Evolutionary conservation across 2,797 vertebrate species (phyloP).

Genomic region (Fundulus diaphanus): DNA sequence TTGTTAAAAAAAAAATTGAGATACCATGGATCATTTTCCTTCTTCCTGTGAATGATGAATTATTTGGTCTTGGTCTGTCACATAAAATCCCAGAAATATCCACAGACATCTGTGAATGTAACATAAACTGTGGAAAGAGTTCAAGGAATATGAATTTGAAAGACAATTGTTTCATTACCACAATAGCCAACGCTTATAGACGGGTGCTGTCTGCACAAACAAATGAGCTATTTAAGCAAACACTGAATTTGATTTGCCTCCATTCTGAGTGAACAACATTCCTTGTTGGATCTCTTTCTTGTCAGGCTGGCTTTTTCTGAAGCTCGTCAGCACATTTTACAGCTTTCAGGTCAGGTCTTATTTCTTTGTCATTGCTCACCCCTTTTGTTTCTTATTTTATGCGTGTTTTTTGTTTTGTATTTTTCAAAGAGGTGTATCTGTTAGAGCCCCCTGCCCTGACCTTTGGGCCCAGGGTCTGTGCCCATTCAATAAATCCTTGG

Average conservation of each 20-base stretch:
- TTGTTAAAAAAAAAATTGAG: background rate
- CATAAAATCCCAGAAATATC: background rate
- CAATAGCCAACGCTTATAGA: background rate
- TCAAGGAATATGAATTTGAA: background rate
- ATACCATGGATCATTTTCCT: background rate
- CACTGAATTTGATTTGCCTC: background rate
- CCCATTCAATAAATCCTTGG: slow-evolving; percentile 4
- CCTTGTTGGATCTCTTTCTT: background rate
- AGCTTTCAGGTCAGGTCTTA: background rate
- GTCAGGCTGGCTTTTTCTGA: background rate
- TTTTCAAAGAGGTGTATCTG: background rate
- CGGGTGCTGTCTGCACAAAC: background rate
- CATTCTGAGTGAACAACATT: too few species aligned
- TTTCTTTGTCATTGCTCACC: background rate
- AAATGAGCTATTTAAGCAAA: background rate
- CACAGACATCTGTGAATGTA: background rate
- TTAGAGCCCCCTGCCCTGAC: background rate
- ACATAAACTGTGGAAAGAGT: background rate
- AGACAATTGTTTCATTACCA: background rate
- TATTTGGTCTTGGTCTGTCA: background rate
- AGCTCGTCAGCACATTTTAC: background rate
- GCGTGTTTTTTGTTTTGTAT: background rate
- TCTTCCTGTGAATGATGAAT: background rate
- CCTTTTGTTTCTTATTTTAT: background rate
- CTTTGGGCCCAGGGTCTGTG: background rate